Evolutionary conservation across 2,888 invertebrate species (phyloP).

Genomic region (Leucophora obtusa): DNA sequence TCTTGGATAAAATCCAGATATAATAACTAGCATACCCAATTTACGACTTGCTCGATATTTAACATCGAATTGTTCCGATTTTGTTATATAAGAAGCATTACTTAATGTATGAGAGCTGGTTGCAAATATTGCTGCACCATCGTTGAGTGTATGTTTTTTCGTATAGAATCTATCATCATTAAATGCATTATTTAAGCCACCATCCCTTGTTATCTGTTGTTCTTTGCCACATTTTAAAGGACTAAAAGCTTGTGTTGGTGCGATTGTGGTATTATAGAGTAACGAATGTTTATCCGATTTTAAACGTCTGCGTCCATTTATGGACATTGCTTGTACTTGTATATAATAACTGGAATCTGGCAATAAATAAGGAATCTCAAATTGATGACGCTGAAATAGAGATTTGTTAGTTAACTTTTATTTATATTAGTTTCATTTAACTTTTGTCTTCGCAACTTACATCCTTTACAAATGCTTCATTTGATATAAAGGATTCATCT

Average conservation of each 20-base stretch:
- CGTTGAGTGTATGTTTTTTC: conserved; percentile 48
- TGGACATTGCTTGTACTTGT: conserved; percentile 87
- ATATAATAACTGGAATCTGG: conserved; percentile 87
- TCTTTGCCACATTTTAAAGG: conserved; percentile 68
- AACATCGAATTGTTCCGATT: conserved; percentile 70
- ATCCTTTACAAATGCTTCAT: conserved; percentile 75
- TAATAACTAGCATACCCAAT: conserved; percentile 77
- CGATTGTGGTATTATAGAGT: conserved; percentile 84
- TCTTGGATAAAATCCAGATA: conserved; percentile 75
- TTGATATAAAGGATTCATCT: conserved; percentile 74
- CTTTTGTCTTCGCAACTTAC: conserved; percentile 66
- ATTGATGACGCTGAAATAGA: conserved; percentile 80
- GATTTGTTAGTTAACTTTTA: too few species aligned
- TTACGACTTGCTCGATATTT: conserved; percentile 76
- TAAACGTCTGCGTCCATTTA: conserved; percentile 84
- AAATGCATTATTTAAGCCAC: conserved; percentile 54
- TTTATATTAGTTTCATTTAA: too few species aligned
- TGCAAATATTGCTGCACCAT: conserved; percentile 35
- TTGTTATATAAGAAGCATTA: conserved; percentile 40
- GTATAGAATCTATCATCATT: conserved; percentile 46
- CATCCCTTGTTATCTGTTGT: conserved; percentile 48
- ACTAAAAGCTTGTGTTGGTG: conserved; percentile 65
- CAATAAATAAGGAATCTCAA: conserved; percentile 83
- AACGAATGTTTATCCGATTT: conserved; percentile 85
- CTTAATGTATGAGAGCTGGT: neutral